phyloP scores from a whole-genome alignment of 2,888 invertebrate genomes.

The Elysia crispata region DNA sequence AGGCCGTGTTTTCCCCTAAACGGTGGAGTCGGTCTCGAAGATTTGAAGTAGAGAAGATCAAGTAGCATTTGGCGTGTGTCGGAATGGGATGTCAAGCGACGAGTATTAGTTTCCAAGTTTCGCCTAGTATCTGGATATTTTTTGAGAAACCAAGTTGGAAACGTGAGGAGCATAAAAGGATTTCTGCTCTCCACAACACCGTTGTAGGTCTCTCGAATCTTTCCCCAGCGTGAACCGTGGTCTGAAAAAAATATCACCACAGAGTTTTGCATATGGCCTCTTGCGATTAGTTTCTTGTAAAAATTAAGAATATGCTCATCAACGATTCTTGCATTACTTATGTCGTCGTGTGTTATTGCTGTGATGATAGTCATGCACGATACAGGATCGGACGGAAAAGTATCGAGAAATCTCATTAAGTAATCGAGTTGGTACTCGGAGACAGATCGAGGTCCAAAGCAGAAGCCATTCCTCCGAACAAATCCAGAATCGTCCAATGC shows the following conservation, averaged over 20 bases:
- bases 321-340: slow-evolving; percentile 87
- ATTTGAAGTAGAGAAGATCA: slow-evolving; percentile 80
- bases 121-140: slow-evolving; percentile 82
- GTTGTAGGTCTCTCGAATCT: slow-evolving; percentile 88
- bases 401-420: slow-evolving; percentile 79
- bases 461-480: slow-evolving; percentile 75
- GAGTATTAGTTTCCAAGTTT: slow-evolving; percentile 83
- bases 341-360: slow-evolving; percentile 89
- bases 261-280: slow-evolving; percentile 65
- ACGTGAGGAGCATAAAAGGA: slow-evolving; percentile 86
- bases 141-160: slow-evolving; percentile 86
- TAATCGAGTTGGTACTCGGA: slow-evolving; percentile 85
- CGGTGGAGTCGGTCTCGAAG: slow-evolving; percentile 43
- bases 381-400: slow-evolving; percentile 82
- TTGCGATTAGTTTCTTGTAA: slow-evolving; percentile 78
- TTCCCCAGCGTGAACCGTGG: slow-evolving; percentile 93
- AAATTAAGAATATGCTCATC: slow-evolving; percentile 83
- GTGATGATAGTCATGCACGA: slow-evolving; percentile 92
- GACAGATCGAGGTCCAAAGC: slow-evolving; percentile 84
- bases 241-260: slow-evolving; percentile 84
- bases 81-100: slow-evolving; percentile 86
- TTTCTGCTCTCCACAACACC: slow-evolving; percentile 88
- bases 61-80: slow-evolving; percentile 89
- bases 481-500: slow-evolving; percentile 78
- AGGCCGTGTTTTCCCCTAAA: slow-evolving; percentile 78